Evolutionary conservation across 2,113 vertebrate species (phyloP).

Genomic region (Pontoporia blainvillei): DNA sequence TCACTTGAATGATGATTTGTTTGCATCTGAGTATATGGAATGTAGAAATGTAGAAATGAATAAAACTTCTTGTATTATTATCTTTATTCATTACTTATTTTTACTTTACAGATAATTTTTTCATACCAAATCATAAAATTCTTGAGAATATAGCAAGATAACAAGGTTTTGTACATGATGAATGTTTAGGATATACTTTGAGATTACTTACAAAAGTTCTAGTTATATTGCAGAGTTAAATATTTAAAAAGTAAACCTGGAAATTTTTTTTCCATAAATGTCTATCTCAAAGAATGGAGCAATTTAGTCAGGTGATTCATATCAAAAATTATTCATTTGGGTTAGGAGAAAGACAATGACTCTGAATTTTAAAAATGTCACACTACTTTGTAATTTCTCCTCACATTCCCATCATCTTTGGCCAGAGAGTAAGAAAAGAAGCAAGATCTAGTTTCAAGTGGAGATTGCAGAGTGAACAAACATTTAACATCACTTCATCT

Average conservation of each 20-base stretch:
- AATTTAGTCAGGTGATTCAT: neutral
- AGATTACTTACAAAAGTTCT: neutral
- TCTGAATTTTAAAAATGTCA: neutral
- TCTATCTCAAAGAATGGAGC: neutral
- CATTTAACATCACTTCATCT: neutral
- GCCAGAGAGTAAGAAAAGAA: neutral
- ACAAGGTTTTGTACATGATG: neutral
- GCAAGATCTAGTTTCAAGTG: neutral
- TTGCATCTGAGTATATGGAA: neutral
- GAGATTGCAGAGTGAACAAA: neutral
- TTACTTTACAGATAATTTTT: neutral
- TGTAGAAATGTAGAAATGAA: neutral
- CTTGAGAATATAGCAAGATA: neutral
- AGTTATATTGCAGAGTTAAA: neutral
- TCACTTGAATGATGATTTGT: neutral
- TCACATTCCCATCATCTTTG: neutral
- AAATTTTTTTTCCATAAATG: neutral
- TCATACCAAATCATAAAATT: slow-evolving; percentile 11
- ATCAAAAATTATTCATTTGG: neutral
- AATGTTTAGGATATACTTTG: neutral
- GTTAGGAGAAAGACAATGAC: neutral
- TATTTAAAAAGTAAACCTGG: neutral
- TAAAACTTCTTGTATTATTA: neutral
- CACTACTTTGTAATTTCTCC: neutral
- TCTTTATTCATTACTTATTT: neutral